Conservation (phyloP, 2,888 invertebrate species). For the Minunthozetes semirufus region DNA sequence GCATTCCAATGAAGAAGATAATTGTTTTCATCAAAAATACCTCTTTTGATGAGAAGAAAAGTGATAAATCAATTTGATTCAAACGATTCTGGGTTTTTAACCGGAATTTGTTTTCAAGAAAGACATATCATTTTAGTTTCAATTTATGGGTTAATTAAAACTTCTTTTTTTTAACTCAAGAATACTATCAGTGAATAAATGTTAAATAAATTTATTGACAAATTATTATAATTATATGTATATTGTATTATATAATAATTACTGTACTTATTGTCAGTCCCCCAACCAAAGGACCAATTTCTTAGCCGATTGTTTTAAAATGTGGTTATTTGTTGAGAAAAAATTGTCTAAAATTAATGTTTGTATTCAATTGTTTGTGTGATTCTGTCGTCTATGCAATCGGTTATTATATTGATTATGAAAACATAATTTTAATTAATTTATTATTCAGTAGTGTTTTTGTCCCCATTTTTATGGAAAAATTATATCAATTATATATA, state of each 20-base stretch:
- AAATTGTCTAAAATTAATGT: not conserved
- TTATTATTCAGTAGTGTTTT: too few species aligned
- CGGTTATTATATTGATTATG: not conserved
- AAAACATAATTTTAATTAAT: not conserved
- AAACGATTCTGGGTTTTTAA: not conserved
- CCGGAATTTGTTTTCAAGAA: not conserved
- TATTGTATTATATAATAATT: not conserved
- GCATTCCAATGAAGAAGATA: not conserved
- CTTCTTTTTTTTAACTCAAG: not conserved
- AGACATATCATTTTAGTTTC: not conserved
- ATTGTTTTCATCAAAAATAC: not conserved
- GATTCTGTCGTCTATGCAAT: not conserved
- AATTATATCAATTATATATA: too few species aligned
- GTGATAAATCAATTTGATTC: not conserved
- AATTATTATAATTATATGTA: not conserved
- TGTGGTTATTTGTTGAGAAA: not conserved
- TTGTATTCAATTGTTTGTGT: not conserved
- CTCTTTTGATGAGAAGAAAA: not conserved
- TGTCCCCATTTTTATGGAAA: too few species aligned
- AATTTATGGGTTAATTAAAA: not conserved
- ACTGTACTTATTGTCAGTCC: not conserved
- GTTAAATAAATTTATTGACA: not conserved
- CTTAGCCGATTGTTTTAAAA: not conserved
- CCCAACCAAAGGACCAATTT: constrained; percentile 5
- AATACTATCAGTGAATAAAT: not conserved